Evolutionary conservation across 2,888 invertebrate species (phyloP), one percentile per base, ranked within the genome.

Genomic region (Dioctria rufipes): DNA sequence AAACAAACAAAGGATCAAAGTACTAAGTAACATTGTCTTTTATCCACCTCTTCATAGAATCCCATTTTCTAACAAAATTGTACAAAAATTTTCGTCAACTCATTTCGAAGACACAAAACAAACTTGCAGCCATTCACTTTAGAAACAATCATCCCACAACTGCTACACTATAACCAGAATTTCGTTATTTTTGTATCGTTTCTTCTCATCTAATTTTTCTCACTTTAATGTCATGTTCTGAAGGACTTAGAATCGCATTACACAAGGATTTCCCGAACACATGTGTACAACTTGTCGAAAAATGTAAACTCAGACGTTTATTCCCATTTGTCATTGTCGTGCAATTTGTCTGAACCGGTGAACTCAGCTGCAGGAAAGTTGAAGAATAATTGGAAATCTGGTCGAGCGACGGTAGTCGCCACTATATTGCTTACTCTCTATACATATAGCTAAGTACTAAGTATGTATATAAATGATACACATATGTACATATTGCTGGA

Each of bases 261-360:
- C 75, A 60, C 6, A 75, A 54, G 58, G 60, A 75, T 75, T 75
- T 60, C 40, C 25, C 58, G 61, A 60, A 43, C 60, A 75, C 75
- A 75, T 75, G 75, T 75, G 75, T 75, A 61, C 75, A 75, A 75
- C 42, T 75, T 75, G 75, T 61, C 75, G 61, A 75, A 75, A 75
- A 75, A 75, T 75, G 75, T 75, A 78, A 78, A 78, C 65, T 65
- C 65, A 51, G 66, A 78, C 65, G 63, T 78, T 78, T 78, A 78
- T 78, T 78, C 78, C 65, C 78, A 79, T 79, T 79, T 79, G 65
- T 79, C 78, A 58, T 67, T 66, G 78, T 79, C 67, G 42, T 67
- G 60, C 78, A 79, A 79, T 79, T 79, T 79, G 67, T 79, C 54
- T 79, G 67, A 54, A 67, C 25, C 58, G 78, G 78, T 79, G 78